These are phyloP conservation scores for Balearica regulorum DNA, from an alignment of 2,797 vertebrate species.

Conservation along the genomic window DNA sequence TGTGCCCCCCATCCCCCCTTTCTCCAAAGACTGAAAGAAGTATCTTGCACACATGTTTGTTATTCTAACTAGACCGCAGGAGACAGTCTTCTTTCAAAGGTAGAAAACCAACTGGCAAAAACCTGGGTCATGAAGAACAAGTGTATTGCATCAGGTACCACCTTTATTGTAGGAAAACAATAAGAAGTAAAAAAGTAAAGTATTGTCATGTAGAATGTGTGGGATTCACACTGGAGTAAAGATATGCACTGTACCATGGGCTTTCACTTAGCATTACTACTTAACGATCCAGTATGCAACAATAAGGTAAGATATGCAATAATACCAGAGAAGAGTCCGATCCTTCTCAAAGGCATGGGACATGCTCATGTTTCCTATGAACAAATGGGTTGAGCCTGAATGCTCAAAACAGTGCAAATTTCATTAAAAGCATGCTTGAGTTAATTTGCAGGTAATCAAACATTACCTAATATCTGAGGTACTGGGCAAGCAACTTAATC, in stretches of 20 bases:
- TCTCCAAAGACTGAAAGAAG: neutral
- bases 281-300: neutral
- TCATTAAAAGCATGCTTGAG: neutral
- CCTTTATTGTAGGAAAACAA: neutral
- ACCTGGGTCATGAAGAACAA: neutral
- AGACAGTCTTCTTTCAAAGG: neutral
- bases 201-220: rapidly evolving
- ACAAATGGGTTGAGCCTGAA: neutral
- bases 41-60: neutral
- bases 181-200: neutral
- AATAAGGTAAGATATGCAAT: neutral
- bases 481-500: neutral
- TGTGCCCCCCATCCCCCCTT: neutral
- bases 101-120: neutral
- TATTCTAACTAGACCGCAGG: neutral
- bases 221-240: neutral
- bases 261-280: neutral
- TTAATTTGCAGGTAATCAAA: neutral
- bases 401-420: neutral
- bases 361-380: neutral
- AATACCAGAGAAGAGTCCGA: neutral
- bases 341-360: neutral
- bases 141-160: neutral
- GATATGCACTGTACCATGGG: too few relatives aligned
- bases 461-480: neutral